Percentiles rank a stretch among this genome's conserved stretches.
phyloP scores from a whole-genome alignment of 2,888 invertebrate genomes.

The Apamea epomidion region DNA sequence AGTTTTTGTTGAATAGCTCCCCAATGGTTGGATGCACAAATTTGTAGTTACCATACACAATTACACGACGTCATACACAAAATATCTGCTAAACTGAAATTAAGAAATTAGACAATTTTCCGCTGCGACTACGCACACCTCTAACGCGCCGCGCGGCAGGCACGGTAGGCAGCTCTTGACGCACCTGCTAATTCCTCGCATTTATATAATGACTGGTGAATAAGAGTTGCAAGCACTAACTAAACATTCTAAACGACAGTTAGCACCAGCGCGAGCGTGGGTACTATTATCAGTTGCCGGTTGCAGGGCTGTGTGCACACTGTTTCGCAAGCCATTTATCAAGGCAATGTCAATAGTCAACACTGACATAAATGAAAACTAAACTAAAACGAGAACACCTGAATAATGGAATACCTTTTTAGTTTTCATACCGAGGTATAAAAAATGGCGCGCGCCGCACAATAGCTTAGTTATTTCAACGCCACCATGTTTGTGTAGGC shows the following conservation, averaged over 20 bases:
- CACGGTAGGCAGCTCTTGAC: not conserved
- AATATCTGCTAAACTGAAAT: no score
- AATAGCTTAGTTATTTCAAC: conserved; percentile 45
- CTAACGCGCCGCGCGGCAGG: no score
- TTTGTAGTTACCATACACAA: no score
- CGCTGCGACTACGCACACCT: no score
- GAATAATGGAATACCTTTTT: conserved; percentile 47
- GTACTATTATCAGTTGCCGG: not conserved
- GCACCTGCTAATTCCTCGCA: not conserved
- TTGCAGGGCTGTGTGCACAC: not conserved
- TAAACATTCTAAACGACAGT: not conserved
- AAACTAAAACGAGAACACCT: conserved; percentile 46
- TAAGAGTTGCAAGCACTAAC: not conserved
- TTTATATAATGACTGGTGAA: conserved; percentile 3
- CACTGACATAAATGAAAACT: conserved; percentile 34
- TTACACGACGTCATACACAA: no score
- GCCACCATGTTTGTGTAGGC: conserved; percentile 19
- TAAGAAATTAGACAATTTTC: no score
- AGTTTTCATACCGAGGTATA: conserved; percentile 40
- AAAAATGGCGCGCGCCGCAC: conserved; percentile 33
- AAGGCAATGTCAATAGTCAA: conserved; percentile 42
- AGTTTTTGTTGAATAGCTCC: no score
- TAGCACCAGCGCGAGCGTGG: not conserved
- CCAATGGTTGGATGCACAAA: no score
- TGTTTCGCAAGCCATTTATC: conserved; percentile 21